phyloP scores from a whole-genome alignment of 2,888 invertebrate genomes.

The Eurytoma adleriae region DNA sequence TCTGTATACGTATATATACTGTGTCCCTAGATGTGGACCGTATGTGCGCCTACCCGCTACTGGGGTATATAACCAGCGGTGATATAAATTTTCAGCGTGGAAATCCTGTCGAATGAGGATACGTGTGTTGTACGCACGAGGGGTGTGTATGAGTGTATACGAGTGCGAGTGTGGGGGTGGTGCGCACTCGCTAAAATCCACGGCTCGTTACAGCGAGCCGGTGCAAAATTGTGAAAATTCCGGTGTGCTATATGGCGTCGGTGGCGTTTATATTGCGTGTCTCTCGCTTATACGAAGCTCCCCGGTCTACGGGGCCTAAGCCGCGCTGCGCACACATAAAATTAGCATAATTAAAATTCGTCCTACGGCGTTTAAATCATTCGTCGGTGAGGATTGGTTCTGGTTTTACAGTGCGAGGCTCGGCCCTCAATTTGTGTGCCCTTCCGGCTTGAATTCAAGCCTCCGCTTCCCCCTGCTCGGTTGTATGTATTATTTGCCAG shows the following conservation, averaged over 20 bases:
- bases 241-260: neutral
- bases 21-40: too few species aligned
- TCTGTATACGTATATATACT: neutral
- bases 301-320: constrained; percentile 29
- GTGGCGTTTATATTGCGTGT: neutral
- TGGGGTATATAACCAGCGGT: too few species aligned
- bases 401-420: neutral
- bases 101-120: constrained; percentile 23
- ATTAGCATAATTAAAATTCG: constrained; percentile 47
- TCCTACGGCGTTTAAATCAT: constrained; percentile 34
- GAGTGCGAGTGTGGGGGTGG: neutral
- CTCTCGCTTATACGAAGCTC: neutral
- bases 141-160: neutral
- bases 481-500: neutral
- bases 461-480: neutral
- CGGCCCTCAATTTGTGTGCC: constrained; percentile 15
- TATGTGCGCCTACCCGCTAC: too few species aligned
- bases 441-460: constrained; percentile 19
- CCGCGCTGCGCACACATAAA: neutral
- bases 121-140: too few species aligned
- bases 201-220: constrained; percentile 9
- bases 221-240: constrained; percentile 7
- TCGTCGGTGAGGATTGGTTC: neutral
- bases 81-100: neutral
- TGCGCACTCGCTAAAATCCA: constrained; percentile 18